These are phyloP conservation scores for Eptesicus fuscus DNA, from an alignment of 2,113 vertebrate genomes.

Conservation along the genomic window DNA sequence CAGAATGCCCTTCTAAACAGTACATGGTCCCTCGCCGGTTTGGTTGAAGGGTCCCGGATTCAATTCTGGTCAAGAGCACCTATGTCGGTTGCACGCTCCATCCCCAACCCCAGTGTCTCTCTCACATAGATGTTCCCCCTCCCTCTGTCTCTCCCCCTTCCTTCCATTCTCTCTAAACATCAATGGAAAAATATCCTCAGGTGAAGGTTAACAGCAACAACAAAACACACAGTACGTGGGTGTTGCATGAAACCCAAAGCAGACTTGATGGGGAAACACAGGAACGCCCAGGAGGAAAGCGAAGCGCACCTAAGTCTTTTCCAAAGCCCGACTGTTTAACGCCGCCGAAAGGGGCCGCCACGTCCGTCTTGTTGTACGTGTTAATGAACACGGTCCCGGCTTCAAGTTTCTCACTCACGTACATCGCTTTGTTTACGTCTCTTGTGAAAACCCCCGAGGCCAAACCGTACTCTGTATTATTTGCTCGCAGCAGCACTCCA, in stretches of 20 bases:
- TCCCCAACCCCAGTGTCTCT: no score
- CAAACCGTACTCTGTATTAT: conserved; percentile 94
- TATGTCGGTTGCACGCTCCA: no score
- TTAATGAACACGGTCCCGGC: conserved; percentile 98
- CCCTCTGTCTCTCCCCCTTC: no score
- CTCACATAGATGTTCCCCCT: no score
- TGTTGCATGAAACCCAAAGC: neutral
- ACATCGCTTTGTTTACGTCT: conserved; percentile 97
- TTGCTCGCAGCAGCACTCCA: conserved; percentile 91
- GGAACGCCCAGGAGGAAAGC: fast-evolving
- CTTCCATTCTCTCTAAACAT: no score
- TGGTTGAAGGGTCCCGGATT: no score
- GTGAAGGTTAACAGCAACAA: no score
- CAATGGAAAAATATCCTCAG: no score
- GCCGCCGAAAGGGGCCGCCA: conserved; percentile 96
- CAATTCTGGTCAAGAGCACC: no score
- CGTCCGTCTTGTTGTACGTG: conserved; percentile 98
- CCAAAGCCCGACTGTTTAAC: conserved; percentile 98
- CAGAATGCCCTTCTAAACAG: neutral
- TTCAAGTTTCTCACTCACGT: conserved; percentile 93
- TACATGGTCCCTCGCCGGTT: fast-evolving
- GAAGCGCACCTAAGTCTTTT: conserved; percentile 92
- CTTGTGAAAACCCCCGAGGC: conserved; percentile 96
- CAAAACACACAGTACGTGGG: fast-evolving
- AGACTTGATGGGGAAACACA: neutral